phyloP scores from a whole-genome alignment of 2,888 invertebrate genomes.

The Dryobotodes eremita region DNA sequence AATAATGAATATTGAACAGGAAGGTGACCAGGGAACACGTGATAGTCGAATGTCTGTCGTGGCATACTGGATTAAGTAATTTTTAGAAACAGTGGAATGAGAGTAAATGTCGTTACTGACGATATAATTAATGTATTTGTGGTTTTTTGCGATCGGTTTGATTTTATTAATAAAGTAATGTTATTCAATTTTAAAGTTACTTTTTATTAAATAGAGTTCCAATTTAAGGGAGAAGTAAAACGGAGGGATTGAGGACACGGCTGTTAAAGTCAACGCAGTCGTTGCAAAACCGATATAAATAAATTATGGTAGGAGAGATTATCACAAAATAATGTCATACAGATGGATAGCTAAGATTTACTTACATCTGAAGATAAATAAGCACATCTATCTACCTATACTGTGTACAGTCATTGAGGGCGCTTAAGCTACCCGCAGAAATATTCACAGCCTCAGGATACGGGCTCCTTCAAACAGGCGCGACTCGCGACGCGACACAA shows the following conservation, averaged over 20 bases:
- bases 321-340: background rate
- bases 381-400: background rate
- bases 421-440: slow-evolving; percentile 12
- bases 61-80: background rate
- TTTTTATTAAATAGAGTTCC: background rate
- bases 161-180: background rate
- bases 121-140: background rate
- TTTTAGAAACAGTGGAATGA: background rate
- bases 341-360: background rate
- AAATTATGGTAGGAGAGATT: no score
- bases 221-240: background rate
- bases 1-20: slow-evolving; percentile 52
- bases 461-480: no score
- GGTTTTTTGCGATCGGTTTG: background rate
- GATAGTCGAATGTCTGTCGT: slow-evolving; percentile 1
- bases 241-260: background rate
- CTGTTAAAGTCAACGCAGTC: no score
- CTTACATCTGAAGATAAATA: background rate
- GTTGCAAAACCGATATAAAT: background rate
- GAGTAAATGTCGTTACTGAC: background rate
- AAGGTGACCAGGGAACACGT: slow-evolving; percentile 24
- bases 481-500: no score
- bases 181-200: background rate
- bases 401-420: background rate
- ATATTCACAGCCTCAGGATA: slow-evolving; percentile 9